These are phyloP conservation scores for Tamias sibiricus DNA, from an alignment of 2,113 vertebrate species.

Conservation along the genomic window DNA sequence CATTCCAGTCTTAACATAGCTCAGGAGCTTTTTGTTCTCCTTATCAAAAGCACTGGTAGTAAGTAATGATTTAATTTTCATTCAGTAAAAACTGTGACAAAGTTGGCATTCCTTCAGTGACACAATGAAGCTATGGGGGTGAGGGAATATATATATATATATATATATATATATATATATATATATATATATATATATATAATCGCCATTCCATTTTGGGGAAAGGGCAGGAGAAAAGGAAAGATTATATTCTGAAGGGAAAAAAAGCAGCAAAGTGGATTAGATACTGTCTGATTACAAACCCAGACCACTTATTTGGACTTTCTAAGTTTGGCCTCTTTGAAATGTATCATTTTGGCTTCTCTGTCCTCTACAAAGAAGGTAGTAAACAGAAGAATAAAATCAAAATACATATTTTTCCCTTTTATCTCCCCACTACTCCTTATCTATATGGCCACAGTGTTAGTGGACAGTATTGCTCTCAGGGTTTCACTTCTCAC, in stretches of 20 bases:
- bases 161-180: neutral
- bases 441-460: neutral
- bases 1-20: too few relatives aligned
- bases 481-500: neutral
- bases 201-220: neutral
- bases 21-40: too few relatives aligned
- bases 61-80: neutral
- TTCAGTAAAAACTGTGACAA: neutral
- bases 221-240: neutral
- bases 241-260: neutral
- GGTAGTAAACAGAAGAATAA: neutral
- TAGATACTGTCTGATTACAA: neutral
- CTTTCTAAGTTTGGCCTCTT: neutral
- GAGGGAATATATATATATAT: too few relatives aligned
- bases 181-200: neutral
- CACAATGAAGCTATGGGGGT: too few relatives aligned
- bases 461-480: neutral
- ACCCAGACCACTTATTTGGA: neutral
- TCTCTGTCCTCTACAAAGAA: neutral
- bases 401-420: neutral
- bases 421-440: neutral
- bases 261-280: neutral
- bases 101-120: neutral
- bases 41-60: neutral
- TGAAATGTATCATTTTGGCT: neutral